Conservation (phyloP, 2,113 vertebrate genomes). For the Hydropotes inermis region DNA sequence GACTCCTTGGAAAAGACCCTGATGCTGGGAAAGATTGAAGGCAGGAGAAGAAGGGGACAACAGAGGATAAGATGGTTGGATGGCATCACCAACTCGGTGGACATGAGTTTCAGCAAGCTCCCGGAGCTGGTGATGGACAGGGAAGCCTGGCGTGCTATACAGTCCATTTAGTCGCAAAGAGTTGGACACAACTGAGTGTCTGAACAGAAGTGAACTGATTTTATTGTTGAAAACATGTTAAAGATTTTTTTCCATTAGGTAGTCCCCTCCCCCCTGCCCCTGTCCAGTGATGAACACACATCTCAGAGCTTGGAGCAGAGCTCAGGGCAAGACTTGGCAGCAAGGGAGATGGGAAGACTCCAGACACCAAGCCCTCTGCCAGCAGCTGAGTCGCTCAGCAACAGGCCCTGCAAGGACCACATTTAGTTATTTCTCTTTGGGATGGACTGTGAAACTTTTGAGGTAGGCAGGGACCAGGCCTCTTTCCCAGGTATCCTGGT, state of each 20-base stretch:
- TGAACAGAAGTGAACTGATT: background rate
- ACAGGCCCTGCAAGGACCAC: fast-evolving
- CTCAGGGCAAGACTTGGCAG: background rate
- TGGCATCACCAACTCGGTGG: background rate
- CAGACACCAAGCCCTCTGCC: background rate
- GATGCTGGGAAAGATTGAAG: background rate
- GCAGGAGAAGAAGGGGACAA: background rate
- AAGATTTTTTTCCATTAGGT: background rate
- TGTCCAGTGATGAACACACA: background rate
- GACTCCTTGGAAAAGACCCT: background rate
- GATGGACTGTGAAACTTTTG: background rate
- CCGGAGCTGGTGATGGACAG: background rate
- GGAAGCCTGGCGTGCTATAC: background rate
- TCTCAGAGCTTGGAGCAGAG: background rate
- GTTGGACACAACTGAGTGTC: fast-evolving
- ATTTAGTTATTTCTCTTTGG: background rate
- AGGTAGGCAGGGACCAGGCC: background rate
- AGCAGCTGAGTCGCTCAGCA: background rate
- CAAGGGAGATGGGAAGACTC: background rate
- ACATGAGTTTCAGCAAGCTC: background rate
- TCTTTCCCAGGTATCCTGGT: background rate
- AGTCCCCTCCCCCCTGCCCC: fast-evolving
- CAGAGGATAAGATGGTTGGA: background rate
- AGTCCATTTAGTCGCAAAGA: background rate
- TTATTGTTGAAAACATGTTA: background rate